Evolutionary conservation across 1,140 invertebrate species (phyloP).

Genomic region (Panagrolaimus sp.): DNA sequence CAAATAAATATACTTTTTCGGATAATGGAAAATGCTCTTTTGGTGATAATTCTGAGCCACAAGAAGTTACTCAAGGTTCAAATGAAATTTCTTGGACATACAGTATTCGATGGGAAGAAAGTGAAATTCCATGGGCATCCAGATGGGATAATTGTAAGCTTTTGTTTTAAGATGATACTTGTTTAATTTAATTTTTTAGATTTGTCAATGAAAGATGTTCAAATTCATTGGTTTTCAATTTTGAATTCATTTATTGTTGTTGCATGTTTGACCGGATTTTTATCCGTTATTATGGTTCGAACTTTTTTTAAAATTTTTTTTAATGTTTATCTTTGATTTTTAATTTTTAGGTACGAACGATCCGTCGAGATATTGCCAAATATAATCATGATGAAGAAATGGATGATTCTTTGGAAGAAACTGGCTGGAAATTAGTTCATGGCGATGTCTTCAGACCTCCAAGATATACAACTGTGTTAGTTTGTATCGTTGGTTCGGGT

Average conservation of each 20-base stretch:
- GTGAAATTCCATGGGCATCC: conserved; percentile 81
- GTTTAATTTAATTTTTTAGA: too few relatives aligned
- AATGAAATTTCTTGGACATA: conserved; percentile 81
- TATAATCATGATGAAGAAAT: conserved; percentile 64
- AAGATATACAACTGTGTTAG: conserved; percentile 77
- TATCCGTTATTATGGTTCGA: conserved; percentile 99
- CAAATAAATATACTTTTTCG: conserved; percentile 25
- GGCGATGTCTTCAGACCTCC: conserved; percentile 80
- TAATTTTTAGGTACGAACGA: too few relatives aligned
- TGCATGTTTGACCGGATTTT: conserved; percentile 87
- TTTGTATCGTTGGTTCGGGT: conserved; percentile 85
- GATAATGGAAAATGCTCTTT: conserved; percentile 36
- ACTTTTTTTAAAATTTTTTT: too few relatives aligned
- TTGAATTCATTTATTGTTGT: conserved; percentile 93
- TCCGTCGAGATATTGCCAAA: conserved; percentile 84
- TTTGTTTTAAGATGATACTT: too few relatives aligned
- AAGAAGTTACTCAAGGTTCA: conserved; percentile 63
- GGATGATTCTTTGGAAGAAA: conserved; percentile 90
- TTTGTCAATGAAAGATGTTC: conserved; percentile 87
- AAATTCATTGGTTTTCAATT: conserved; percentile 99
- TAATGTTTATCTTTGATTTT: too few relatives aligned
- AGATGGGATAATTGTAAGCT: conserved; percentile 92
- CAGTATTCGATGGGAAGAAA: conserved; percentile 83
- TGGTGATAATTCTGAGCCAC: conserved; percentile 61
- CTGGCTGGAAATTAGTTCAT: conserved; percentile 94